Base-by-base conservation (phyloP, 2,888 invertebrate species). In the Gortyna flavago region DNA sequence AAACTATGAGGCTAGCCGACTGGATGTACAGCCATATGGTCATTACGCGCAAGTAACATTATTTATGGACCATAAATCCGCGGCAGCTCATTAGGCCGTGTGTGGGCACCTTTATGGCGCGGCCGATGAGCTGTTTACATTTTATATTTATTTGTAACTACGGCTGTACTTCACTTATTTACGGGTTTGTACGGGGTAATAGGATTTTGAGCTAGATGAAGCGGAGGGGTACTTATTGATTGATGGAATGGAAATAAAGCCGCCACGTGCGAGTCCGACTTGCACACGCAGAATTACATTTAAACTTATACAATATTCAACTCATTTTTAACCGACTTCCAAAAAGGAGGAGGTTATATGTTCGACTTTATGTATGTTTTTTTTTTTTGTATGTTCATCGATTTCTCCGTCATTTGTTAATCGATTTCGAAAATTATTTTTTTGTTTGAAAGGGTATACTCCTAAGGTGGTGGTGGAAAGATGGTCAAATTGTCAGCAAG, bases 31-130 rank as follows among this genome's bases (percentile, higher is more conserved):
- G 87, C 85, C 91, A 89, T 91, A 89, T 86, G 92, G 92, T 91
- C 92, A 94, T 94, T 93, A 93, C 93, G 83, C 85, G 93, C 91
- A 93, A 92, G 92, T 92, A 92, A 94, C 93, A 94, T 94, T 94
- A 95, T 96, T 96, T 96, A 95, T 94, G 87, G 93, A 72, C 91
- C 89, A 93, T 96, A 96, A 96, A 96, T 95, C 95, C 91, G 89
- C 86, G 88, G 84, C 85, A 88, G 88, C 94, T 95, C 95, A 95
- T 96, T 96, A 95, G 93, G 86, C 89, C 83, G 93, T 91, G 95
- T 95, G 95, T 95, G 95, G 95, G 95, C 95, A 94, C 93, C 94
- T 95, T 95, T 95, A 95, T 93, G 91, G 88, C 88, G 88, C 72
- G 68, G 35, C 41, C 78, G 77, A 79, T 90, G 92, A 91, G 90